These are phyloP conservation scores for Noturus placidus DNA, from an alignment of 2,113 vertebrate genomes.

Conservation along the genomic window DNA sequence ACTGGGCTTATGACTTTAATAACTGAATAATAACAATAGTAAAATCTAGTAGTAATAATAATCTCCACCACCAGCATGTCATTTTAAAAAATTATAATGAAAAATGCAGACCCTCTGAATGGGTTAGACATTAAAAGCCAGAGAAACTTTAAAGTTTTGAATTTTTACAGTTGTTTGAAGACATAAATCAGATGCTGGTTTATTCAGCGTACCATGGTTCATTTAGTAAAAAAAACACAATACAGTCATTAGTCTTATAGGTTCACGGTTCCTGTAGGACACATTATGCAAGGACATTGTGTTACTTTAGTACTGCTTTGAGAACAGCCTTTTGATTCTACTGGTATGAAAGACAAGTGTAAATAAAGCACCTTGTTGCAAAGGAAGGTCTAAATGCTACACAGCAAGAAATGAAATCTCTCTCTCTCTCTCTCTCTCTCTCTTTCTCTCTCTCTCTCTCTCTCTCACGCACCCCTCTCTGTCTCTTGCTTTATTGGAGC, in stretches of 20 bases:
- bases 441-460: slow-evolving; percentile 9
- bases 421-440: slow-evolving; percentile 29
- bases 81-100: neutral
- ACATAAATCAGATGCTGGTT: slow-evolving; percentile 3
- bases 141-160: neutral
- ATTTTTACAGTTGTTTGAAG: neutral
- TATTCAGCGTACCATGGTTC: neutral
- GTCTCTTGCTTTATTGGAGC: slow-evolving; percentile 48
- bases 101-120: neutral
- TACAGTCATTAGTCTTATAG: neutral
- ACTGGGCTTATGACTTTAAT: neutral
- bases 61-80: neutral
- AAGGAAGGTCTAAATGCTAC: neutral
- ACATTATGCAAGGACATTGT: slow-evolving; percentile 1
- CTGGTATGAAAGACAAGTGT: neutral
- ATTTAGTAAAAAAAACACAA: slow-evolving; percentile 9
- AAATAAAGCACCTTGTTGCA: slow-evolving; percentile 5
- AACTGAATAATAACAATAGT: neutral
- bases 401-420: slow-evolving; percentile 48
- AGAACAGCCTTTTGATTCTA: neutral
- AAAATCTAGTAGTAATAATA: neutral
- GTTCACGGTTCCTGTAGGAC: neutral
- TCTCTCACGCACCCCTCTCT: slow-evolving; percentile 16
- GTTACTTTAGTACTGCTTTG: neutral
- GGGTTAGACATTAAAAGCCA: neutral